Evolutionary conservation across 2,888 invertebrate species (phyloP).

Genomic region (Polymixis flavicincta): DNA sequence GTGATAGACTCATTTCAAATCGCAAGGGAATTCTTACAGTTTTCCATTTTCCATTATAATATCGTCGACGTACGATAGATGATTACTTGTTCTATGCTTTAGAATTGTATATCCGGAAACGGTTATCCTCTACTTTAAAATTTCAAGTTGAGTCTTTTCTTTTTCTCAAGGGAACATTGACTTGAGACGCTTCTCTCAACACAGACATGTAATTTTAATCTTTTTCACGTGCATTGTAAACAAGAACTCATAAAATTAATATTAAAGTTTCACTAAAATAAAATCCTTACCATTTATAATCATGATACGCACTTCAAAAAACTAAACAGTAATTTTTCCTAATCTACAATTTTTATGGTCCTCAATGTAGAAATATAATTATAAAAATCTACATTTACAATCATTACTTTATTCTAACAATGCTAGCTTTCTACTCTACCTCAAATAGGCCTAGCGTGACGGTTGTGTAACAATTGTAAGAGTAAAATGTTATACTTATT

Average conservation of each 20-base stretch:
- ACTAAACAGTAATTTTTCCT: background rate
- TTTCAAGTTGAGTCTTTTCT: background rate
- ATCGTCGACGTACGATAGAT: too few relatives aligned
- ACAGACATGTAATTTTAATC: background rate
- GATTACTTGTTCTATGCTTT: background rate
- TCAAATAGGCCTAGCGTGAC: slow-evolving; percentile 59
- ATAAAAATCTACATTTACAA: slow-evolving; percentile 32
- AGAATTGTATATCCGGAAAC: background rate
- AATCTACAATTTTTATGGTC: slow-evolving; percentile 5
- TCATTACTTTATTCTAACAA: slow-evolving; percentile 62
- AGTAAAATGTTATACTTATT: slow-evolving; percentile 49
- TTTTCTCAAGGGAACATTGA: background rate
- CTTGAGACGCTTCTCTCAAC: background rate
- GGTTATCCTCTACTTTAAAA: background rate
- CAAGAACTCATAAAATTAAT: background rate
- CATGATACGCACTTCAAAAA: background rate
- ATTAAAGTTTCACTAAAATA: background rate
- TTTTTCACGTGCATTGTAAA: background rate
- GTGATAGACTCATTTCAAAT: background rate
- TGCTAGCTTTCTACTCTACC: slow-evolving; percentile 58
- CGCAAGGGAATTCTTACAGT: background rate
- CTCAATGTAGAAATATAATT: slow-evolving; percentile 15
- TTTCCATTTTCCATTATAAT: background rate
- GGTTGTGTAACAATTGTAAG: slow-evolving; percentile 51
- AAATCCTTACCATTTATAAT: background rate